Base-by-base conservation (phyloP, 2,888 invertebrate species). In the Clostera curtula region DNA sequence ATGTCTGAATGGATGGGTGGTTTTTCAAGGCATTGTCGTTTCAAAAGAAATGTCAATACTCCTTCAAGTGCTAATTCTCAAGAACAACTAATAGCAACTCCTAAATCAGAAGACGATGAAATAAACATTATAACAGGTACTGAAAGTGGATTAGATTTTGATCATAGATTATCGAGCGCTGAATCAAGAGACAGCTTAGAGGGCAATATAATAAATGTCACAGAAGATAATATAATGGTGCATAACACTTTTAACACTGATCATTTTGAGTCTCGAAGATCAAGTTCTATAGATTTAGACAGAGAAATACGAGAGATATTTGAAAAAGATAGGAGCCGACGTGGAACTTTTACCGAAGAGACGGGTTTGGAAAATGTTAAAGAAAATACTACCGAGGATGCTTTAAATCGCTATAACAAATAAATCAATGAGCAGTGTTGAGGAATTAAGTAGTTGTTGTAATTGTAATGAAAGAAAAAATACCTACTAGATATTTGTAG, bases 1-100 rank as follows among this genome's bases (percentile, higher is more conserved):
- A 45, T 89, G 7, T 88, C 90, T 0, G 93, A 93, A 74, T 89
- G 88, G 74, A 86, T 91, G 52, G 90, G 90, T 10, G 90, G 91
- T 2, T 89, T 89, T 34, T 77, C 89, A 0, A 87, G 85, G 48
- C 84, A 85, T 46, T 90, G 89, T 43, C 67, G 73, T 36, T 65
- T 64, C 19, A 51, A 31, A 7, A 61, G 42, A 22, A 65, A 49
- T 25, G 48, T 45, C 21, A 43, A 51, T 5, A 33, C 39, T 12
- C 48, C 48, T 13, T 35, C 46, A 3, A 57, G 45, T 29, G 36
- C 43, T 2, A 33, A 26, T 15, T 66, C 73, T 0, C 53, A 39
- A 30, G 57, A 71, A 24, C 49, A 57, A 15, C 31, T 74, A 2
- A 53, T 67, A 19, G 13, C 41, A 2, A 49, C 68, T 2, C 59